A percentile compares a stretch with the other conserved stretches of the same genome.
These are phyloP conservation scores for Podarcis muralis DNA, from an alignment of 2,113 vertebrate genomes.

Conservation along the genomic window DNA sequence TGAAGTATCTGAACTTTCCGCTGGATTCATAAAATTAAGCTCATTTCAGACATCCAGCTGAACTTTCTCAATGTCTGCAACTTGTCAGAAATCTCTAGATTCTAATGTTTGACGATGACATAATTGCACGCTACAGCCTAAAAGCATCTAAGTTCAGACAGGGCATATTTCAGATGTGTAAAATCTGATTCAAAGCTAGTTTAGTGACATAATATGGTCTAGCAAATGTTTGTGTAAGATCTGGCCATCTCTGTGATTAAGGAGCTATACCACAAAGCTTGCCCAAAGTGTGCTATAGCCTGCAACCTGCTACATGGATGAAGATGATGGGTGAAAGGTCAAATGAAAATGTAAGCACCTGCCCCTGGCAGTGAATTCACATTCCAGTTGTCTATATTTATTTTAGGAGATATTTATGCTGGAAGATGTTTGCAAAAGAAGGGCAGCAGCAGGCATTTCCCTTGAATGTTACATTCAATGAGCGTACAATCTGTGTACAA, in stretches of 20 bases:
- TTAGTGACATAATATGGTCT: background rate
- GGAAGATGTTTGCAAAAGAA: slow-evolving; percentile 4
- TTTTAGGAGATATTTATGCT: background rate
- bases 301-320: slow-evolving; percentile 12
- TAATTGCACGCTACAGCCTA: background rate
- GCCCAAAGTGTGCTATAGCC: background rate
- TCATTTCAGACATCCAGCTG: background rate
- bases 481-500: too few species aligned
- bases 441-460: background rate
- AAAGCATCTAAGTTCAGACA: background rate
- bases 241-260: background rate
- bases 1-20: background rate
- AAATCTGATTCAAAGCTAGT: background rate
- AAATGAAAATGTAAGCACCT: slow-evolving; percentile 40
- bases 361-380: background rate
- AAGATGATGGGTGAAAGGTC: slow-evolving; percentile 52
- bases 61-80: background rate
- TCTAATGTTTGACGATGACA: background rate
- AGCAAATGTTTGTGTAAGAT: background rate
- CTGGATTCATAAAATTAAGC: background rate
- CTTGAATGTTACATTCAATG: background rate
- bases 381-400: background rate
- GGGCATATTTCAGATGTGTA: background rate
- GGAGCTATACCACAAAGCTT: background rate
- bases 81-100: background rate